Percentiles rank a stretch among this genome's conserved stretches.
phyloP scores from a whole-genome alignment of 2,888 invertebrate species.

The Acleris sparsana region DNA sequence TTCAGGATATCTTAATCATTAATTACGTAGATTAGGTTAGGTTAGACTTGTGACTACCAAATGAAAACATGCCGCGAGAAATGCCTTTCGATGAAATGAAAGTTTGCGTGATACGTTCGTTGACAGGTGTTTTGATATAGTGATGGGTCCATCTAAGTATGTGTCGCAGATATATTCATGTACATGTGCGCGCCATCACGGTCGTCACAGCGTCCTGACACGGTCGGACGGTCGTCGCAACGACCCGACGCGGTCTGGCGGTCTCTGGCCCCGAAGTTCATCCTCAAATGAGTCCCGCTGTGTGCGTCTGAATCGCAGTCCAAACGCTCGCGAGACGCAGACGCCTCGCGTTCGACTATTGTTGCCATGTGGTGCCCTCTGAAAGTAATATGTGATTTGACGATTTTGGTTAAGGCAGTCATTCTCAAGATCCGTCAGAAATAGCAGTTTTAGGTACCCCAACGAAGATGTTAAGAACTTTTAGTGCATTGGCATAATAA shows the following conservation, averaged over 20 bases:
- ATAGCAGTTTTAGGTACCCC: no score
- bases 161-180: constrained; percentile 79
- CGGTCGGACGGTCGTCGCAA: constrained; percentile 46
- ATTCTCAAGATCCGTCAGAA: no score
- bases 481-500: no score
- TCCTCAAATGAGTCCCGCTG: constrained; percentile 65
- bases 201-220: constrained; percentile 58
- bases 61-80: no score
- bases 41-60: no score
- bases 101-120: no score
- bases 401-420: no score
- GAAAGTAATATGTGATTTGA: constrained; percentile 35
- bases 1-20: no score
- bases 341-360: constrained; percentile 73
- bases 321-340: constrained; percentile 67
- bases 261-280: constrained; percentile 65
- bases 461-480: no score
- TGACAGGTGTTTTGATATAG: no score
- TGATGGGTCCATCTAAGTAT: constrained; percentile 44
- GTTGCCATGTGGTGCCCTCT: constrained; percentile 78
- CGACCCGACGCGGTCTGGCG: constrained; percentile 37
- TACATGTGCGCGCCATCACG: constrained; percentile 73
- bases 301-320: constrained; percentile 60
- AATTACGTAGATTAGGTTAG: no score
- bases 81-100: no score